phyloP scores from a whole-genome alignment of 2,113 vertebrate species.

The Scolopax mira region DNA sequence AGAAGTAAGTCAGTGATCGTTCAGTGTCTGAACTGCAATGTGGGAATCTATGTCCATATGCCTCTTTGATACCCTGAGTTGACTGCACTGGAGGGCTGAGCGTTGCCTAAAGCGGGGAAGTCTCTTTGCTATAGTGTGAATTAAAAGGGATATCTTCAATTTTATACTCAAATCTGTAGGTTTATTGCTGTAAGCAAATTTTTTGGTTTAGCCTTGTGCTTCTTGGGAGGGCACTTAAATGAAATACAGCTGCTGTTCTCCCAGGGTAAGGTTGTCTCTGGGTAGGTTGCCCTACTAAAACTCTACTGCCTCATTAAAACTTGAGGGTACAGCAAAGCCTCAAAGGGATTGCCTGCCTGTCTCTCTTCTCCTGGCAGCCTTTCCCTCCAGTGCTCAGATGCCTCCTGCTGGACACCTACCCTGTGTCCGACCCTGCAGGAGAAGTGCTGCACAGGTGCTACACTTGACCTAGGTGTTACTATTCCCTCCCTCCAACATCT shows the following conservation, averaged over 20 bases:
- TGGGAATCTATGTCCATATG: neutral
- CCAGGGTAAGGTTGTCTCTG: neutral
- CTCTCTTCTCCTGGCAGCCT: neutral
- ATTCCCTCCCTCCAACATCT: neutral
- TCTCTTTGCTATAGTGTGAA: neutral
- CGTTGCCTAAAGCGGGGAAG: neutral
- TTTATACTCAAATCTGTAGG: neutral
- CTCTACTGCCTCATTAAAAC: neutral
- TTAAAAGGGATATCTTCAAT: neutral
- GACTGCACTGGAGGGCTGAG: neutral
- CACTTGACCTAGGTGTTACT: neutral
- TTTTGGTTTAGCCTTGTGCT: neutral
- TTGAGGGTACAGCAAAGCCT: conserved; percentile 13
- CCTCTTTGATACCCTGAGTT: neutral
- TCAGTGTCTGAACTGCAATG: neutral
- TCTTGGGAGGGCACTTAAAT: neutral
- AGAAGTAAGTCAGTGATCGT: neutral
- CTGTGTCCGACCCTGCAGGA: fast-evolving
- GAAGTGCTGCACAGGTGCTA: neutral
- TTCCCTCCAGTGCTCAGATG: neutral
- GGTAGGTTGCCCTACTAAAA: neutral
- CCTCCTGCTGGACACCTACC: neutral
- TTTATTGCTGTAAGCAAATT: neutral
- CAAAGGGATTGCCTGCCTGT: neutral
- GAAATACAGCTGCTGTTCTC: neutral